Evolutionary conservation across 1,140 invertebrate species (phyloP), one percentile per base, ranked within the genome.

Genomic region (Carposina sasakii): DNA sequence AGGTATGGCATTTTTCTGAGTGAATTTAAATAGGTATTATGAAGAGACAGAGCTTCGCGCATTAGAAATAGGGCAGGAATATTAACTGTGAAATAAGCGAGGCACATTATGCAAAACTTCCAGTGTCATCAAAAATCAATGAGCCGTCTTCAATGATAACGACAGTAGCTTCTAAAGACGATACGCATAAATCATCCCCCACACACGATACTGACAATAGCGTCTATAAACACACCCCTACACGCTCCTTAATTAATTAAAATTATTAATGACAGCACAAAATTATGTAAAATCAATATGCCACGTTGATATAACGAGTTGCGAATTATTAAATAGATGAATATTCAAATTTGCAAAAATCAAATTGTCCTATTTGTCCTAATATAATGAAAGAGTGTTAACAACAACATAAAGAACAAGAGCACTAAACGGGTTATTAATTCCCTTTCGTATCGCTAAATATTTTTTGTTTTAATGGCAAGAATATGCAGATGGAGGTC

Each of bases 371-470:
- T n/a, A n/a, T n/a, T n/a, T n/a, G n/a, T n/a, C n/a, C n/a, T n/a
- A n/a, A n/a, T n/a, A n/a, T n/a, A n/a, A n/a, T n/a, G n/a, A n/a
- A n/a, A n/a, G n/a, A n/a, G n/a, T n/a, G n/a, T n/a, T n/a, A n/a
- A 6, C 22, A 24, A 5, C 8, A 31, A 33, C 50, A 48, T 50
- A 60, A 66, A 65, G 68, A 65, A 53, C 57, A 49, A 39, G 49
- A 57, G 48, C 48, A 50, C 46, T 62, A 54, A 76, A 77, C 77
- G 77, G 77, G 75, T 81, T 81, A 78, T 81, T 78, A 79, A 79
- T 72, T 65, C n/a, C n/a, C 63, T 52, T 57, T 53, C 39, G 47
- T 51, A 43, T 52, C 58, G 59, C 62, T 68, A 70, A 70, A 66
- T 70, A 63, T 64, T 67, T 70, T 52, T 58, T 55, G 30, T 48